phyloP scores from a whole-genome alignment of 2,113 vertebrate genomes.

The Pan troglodytes region NHGRI_mPanTro3-v2.1_pri NC_072421.2:133835001-133835500 shows the following conservation, averaged over 20 bases:
- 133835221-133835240: neutral
- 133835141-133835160: neutral
- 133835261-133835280: neutral
- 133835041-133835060: neutral
- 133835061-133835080: neutral
- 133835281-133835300: neutral
- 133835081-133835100: conserved; percentile 11
- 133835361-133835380: neutral
- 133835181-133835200: neutral
- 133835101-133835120: conserved; percentile 9
- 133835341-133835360: neutral
- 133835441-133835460: no score
- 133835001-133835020: neutral
- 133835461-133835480: no score
- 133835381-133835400: neutral
- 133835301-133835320: neutral
- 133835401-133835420: neutral
- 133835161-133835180: neutral
- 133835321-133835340: neutral
- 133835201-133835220: neutral
- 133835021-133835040: neutral
- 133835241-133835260: neutral
- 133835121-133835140: conserved; percentile 10
- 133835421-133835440: neutral
- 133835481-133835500: no score